phyloP scores from a whole-genome alignment of 2,888 invertebrate species.

The Stenotaenia linearis region DNA sequence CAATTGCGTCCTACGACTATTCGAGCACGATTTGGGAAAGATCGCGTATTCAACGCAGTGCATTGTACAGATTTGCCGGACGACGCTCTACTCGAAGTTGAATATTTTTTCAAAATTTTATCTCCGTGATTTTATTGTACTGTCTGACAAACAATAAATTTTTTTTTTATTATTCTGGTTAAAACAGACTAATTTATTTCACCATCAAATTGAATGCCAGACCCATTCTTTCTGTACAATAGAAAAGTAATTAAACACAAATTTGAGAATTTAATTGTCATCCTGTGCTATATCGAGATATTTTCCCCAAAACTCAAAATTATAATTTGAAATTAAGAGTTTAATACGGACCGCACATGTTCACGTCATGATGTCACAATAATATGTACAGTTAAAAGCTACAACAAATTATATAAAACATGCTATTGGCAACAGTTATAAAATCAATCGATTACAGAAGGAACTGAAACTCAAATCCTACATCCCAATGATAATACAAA shows the following conservation, averaged over 20 bases:
- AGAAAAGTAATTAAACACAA: neutral
- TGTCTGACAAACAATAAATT: neutral
- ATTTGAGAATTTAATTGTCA: neutral
- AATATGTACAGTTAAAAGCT: neutral
- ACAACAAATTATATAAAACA: neutral
- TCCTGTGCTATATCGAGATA: neutral
- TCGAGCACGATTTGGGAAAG: conserved; percentile 74
- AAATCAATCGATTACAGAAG: neutral
- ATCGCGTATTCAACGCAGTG: conserved; percentile 77
- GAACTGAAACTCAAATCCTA: neutral
- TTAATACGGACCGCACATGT: neutral
- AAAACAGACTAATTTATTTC: conserved; percentile 4
- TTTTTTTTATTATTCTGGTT: neutral
- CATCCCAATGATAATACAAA: neutral
- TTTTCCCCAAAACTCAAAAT: neutral
- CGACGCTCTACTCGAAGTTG: conserved; percentile 71
- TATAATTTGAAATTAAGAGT: neutral
- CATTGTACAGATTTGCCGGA: conserved; percentile 91
- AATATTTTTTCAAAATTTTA: conserved; percentile 36
- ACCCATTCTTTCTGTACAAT: conserved; percentile 1
- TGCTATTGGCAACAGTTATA: neutral
- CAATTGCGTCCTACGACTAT: conserved; percentile 76
- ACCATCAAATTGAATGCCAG: neutral
- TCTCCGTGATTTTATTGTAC: neutral
- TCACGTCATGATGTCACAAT: neutral